These are phyloP conservation scores for Chromoteleia sp. DNA, from an alignment of 2,888 invertebrate genomes.

Conservation along the genomic window DNA sequence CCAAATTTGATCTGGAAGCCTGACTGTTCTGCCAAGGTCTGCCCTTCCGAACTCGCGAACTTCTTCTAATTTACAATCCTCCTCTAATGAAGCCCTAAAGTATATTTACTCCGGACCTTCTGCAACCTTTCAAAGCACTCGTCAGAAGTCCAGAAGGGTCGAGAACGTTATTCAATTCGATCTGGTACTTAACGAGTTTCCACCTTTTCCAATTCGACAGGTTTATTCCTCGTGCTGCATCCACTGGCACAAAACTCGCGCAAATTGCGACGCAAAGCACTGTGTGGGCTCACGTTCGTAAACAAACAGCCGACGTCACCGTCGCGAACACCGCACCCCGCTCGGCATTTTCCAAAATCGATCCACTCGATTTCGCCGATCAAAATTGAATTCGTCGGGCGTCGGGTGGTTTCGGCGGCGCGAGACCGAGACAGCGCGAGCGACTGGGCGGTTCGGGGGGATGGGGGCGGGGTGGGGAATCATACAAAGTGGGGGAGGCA, in stretches of 20 bases:
- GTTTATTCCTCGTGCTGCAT: background rate
- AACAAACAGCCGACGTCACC: constrained; percentile 51
- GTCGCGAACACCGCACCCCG: constrained; percentile 40
- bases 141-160: too few relatives aligned
- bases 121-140: constrained; percentile 5
- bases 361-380: constrained; percentile 61
- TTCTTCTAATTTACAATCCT: too few relatives aligned
- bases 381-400: constrained; percentile 64
- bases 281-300: constrained; percentile 26
- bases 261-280: constrained; percentile 12
- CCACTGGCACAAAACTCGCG: constrained; percentile 45
- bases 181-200: constrained; percentile 25
- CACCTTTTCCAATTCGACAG: constrained; percentile 24
- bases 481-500: constrained; percentile 70
- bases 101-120: background rate
- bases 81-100: too few relatives aligned
- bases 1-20: too few relatives aligned
- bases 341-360: constrained; percentile 57
- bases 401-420: constrained; percentile 62
- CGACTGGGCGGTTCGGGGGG: constrained; percentile 51
- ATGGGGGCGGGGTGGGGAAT: constrained; percentile 66
- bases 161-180: too few relatives aligned
- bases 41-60: too few relatives aligned
- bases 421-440: constrained; percentile 64
- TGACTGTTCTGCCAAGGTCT: too few relatives aligned